phyloP scores from a whole-genome alignment of 30 jellyfish, hydroid and myxozoan species.

The Aurelia sp. region DNA sequence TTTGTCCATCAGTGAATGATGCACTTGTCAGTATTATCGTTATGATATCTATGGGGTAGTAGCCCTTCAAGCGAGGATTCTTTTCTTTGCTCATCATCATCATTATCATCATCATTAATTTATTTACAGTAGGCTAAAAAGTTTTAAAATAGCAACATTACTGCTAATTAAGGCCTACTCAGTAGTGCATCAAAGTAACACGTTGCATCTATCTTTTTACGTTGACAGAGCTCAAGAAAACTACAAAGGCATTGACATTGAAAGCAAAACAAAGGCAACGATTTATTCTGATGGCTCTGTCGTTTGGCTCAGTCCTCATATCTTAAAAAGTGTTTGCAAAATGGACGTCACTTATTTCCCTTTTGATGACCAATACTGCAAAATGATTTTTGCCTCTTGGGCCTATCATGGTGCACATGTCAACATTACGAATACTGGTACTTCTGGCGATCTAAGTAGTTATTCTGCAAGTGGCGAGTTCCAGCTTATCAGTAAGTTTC shows the following conservation, averaged over 20 bases:
- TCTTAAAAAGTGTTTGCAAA: conserved; percentile 83
- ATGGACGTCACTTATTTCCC: conserved; percentile 88
- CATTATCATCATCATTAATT: too few relatives aligned
- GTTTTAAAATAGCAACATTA: too few relatives aligned
- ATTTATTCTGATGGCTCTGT: conserved; percentile 70
- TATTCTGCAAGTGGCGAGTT: conserved; percentile 88
- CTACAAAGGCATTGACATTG: conserved; percentile 80
- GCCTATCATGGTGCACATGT: conserved; percentile 81
- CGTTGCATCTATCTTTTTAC: not conserved
- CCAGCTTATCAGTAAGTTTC: conserved; percentile 61
- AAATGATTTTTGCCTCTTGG: conserved; percentile 86
- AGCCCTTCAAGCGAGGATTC: too few relatives aligned
- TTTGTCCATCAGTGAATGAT: too few relatives aligned
- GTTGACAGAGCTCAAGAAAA: conserved; percentile 84
- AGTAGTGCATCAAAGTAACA: too few relatives aligned
- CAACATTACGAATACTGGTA: conserved; percentile 52
- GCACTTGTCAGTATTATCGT: too few relatives aligned
- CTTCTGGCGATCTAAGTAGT: conserved; percentile 75
- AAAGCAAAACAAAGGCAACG: conserved; percentile 75
- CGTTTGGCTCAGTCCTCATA: conserved; percentile 87
- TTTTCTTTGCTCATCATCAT: too few relatives aligned
- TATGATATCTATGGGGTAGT: too few relatives aligned
- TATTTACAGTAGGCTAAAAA: too few relatives aligned
- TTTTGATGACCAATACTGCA: conserved; percentile 87
- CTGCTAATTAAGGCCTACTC: too few relatives aligned